Conservation (phyloP, 2,888 invertebrate genomes). For the Orchestes rusci region DNA sequence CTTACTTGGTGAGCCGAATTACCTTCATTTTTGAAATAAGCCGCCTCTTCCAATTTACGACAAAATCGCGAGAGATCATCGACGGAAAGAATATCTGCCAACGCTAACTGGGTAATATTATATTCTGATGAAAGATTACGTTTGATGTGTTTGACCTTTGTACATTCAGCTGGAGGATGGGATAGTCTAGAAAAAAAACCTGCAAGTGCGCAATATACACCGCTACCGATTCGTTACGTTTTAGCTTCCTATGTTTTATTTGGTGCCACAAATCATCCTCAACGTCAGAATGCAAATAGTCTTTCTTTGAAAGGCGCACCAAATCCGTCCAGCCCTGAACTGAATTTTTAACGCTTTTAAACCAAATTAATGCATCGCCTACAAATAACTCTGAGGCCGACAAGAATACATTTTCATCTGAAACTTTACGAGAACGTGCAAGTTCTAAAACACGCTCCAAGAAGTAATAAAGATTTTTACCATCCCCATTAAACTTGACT, state of each 20-base stretch:
- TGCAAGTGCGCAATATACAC: not conserved
- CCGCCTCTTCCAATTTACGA: too few relatives aligned
- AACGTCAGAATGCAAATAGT: not conserved
- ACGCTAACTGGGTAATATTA: too few relatives aligned
- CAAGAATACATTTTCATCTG: not conserved
- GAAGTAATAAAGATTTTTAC: not conserved
- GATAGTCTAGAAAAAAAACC: not conserved
- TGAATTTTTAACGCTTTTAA: not conserved
- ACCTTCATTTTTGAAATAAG: too few relatives aligned
- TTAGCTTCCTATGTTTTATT: not conserved
- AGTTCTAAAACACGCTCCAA: not conserved
- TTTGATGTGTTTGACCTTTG: not conserved
- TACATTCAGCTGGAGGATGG: not conserved
- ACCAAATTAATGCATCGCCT: not conserved
- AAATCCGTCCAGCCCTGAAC: not conserved
- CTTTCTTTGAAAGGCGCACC: not conserved
- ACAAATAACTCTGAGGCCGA: not conserved
- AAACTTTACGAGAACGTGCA: not conserved
- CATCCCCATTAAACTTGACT: not conserved
- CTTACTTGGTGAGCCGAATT: too few relatives aligned
- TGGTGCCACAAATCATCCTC: not conserved
- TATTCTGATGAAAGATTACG: too few relatives aligned
- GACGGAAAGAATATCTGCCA: too few relatives aligned
- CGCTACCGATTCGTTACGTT: not conserved
- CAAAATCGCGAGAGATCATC: too few relatives aligned